Evolutionary conservation across 2,888 invertebrate species (phyloP).

Genomic region (Rutpela maculata): DNA sequence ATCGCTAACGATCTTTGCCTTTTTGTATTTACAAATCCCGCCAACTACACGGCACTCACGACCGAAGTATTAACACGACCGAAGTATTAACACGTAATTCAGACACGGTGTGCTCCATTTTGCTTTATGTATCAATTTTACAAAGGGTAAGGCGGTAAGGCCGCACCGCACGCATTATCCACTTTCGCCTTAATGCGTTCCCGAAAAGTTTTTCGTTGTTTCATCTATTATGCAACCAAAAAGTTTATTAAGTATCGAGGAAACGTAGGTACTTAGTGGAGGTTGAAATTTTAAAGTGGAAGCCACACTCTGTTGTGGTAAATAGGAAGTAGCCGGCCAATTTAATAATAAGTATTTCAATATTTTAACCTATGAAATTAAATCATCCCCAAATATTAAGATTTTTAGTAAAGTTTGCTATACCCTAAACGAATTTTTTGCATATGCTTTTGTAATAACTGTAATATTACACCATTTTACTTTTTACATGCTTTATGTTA

Average conservation of each 20-base stretch:
- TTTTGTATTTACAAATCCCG: slow-evolving; percentile 56
- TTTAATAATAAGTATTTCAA: too few relatives aligned
- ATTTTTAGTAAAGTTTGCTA: too few relatives aligned
- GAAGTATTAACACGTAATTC: slow-evolving; percentile 55
- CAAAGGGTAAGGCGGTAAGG: slow-evolving; percentile 36
- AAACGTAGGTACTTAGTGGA: neutral
- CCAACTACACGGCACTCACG: slow-evolving; percentile 54
- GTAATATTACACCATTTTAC: too few relatives aligned
- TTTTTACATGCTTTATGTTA: too few relatives aligned
- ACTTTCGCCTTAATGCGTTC: slow-evolving; percentile 27
- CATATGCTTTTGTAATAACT: too few relatives aligned
- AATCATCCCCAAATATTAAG: too few relatives aligned
- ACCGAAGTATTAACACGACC: slow-evolving; percentile 54
- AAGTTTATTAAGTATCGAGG: slow-evolving; percentile 8
- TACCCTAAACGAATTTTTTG: too few relatives aligned
- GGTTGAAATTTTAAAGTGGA: neutral
- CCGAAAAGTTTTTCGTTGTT: slow-evolving; percentile 30
- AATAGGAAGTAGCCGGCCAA: too few relatives aligned
- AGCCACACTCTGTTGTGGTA: neutral
- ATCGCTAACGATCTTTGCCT: slow-evolving; percentile 41
- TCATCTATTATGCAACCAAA: slow-evolving; percentile 21
- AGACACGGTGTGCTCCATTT: slow-evolving; percentile 60
- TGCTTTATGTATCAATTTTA: slow-evolving; percentile 52
- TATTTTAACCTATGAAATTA: too few relatives aligned
- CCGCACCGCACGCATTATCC: slow-evolving; percentile 18